Percentiles rank a stretch among this genome's conserved stretches.
These are phyloP conservation scores for Salticus scenicus DNA, from an alignment of 2,888 invertebrate genomes.

Conservation along the genomic window DNA sequence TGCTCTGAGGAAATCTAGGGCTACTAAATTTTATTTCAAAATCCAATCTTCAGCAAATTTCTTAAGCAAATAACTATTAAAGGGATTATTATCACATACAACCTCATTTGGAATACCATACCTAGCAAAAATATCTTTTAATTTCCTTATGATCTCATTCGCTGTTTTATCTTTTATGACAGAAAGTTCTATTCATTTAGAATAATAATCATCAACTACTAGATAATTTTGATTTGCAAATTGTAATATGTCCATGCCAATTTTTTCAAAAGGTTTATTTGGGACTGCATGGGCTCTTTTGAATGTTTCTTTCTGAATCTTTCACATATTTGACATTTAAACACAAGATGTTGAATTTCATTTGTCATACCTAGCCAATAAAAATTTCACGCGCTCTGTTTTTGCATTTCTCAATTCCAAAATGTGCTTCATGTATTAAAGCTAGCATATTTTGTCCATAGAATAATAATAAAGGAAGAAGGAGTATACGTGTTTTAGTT, in stretches of 20 bases:
- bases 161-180: neutral
- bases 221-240: no score
- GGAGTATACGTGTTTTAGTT: no score
- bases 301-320: slow-evolving; percentile 14
- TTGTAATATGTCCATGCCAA: slow-evolving; percentile 17
- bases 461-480: no score
- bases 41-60: slow-evolving; percentile 5
- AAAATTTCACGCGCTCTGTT: slow-evolving; percentile 10
- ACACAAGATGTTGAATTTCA: neutral
- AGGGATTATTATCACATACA: no score
- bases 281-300: slow-evolving; percentile 5
- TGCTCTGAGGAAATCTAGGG: no score
- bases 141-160: neutral
- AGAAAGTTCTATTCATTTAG: neutral
- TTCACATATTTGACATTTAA: neutral
- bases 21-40: no score
- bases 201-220: no score
- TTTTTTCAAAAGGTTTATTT: neutral
- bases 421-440: slow-evolving; percentile 21
- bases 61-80: slow-evolving; percentile 14
- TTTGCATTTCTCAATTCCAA: no score
- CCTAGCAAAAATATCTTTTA: neutral
- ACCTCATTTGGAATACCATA: neutral
- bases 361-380: neutral
- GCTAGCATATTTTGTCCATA: slow-evolving; percentile 4